These are phyloP conservation scores for Phodopus roborovskii DNA, from an alignment of 2,113 vertebrate genomes.

Conservation along the genomic window DNA sequence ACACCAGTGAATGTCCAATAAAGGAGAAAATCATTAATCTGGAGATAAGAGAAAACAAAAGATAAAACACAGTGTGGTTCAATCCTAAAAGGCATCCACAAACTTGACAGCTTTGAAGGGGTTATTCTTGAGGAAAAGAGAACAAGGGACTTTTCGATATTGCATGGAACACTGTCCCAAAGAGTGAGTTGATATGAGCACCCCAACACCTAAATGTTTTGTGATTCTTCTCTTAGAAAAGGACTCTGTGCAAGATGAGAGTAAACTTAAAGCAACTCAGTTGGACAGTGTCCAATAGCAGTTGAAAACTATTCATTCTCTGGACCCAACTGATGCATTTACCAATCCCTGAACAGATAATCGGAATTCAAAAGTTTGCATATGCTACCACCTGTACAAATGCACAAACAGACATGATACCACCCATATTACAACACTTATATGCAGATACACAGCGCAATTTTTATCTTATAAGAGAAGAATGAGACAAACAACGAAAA, in stretches of 20 bases:
- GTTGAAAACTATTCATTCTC: neutral
- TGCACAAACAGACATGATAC: neutral
- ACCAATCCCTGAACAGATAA: neutral
- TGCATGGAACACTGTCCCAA: neutral
- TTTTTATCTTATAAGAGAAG: constrained; percentile 10
- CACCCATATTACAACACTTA: neutral
- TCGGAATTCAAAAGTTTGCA: neutral
- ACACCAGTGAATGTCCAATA: neutral
- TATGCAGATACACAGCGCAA: neutral
- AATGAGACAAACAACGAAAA: neutral
- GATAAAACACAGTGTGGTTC: neutral
- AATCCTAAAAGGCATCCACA: neutral
- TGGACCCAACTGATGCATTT: neutral
- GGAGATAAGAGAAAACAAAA: neutral
- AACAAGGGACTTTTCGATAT: neutral
- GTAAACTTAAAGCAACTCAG: neutral
- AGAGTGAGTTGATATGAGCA: neutral
- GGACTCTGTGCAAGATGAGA: neutral
- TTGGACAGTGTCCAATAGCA: neutral
- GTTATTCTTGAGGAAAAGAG: neutral
- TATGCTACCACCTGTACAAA: neutral
- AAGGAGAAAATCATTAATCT: neutral
- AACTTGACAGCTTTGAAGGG: neutral
- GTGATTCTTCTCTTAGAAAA: neutral
- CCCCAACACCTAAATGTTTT: neutral